Percentiles rank a stretch among this genome's conserved stretches.
Conservation (phyloP, 2,113 vertebrate genomes). For the Apaloderma vittatum region DNA sequence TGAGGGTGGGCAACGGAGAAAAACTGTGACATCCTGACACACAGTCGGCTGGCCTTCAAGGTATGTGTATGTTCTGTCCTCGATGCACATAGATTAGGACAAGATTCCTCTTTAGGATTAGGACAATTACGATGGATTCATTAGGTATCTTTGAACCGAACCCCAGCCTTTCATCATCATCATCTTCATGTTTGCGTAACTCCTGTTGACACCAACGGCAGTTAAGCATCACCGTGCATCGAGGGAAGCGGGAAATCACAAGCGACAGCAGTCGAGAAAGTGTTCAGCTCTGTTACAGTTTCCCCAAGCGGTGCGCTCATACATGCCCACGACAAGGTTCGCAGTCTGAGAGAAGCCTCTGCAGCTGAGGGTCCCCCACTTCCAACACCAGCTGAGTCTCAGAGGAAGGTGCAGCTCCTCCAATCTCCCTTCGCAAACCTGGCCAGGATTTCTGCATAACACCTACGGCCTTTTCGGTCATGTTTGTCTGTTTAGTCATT, state of each 20-base stretch:
- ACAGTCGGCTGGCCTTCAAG: not conserved
- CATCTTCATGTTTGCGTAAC: not conserved
- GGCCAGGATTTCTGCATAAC: not conserved
- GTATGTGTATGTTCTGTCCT: not conserved
- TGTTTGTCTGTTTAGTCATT: not conserved
- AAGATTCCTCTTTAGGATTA: not conserved
- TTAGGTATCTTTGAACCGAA: not conserved
- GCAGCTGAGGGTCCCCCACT: not conserved
- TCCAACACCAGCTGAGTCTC: not conserved
- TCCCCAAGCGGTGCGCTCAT: not conserved
- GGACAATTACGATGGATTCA: not conserved
- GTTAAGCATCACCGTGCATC: not conserved
- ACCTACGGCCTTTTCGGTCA: not conserved
- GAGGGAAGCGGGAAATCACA: not conserved
- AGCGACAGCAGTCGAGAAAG: not conserved
- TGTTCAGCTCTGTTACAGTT: not conserved
- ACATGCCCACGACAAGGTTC: not conserved
- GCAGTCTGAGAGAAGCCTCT: not conserved
- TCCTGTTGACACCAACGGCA: not conserved
- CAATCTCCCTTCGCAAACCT: not conserved
- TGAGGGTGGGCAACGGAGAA: fast-evolving
- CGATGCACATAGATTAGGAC: not conserved
- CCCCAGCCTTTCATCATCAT: not conserved
- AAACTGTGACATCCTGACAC: not conserved
- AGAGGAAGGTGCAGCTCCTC: not conserved